A percentile compares a stretch with the other conserved stretches of the same genome.
Conservation (phyloP, 2,888 invertebrate genomes). For the Orthonevra nobilis region DNA sequence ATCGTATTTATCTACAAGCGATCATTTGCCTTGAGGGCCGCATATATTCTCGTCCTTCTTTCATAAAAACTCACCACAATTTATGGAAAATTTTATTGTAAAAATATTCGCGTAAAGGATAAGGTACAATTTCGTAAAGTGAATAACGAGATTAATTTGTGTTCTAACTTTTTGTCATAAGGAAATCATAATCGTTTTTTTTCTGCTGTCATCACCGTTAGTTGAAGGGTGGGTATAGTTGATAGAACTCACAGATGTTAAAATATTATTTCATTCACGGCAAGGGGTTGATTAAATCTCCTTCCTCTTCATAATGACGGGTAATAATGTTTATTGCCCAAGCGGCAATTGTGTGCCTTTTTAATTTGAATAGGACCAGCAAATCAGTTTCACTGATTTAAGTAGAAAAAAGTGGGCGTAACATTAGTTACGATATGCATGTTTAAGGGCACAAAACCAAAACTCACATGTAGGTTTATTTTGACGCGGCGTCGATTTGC, state of each 20-base stretch:
- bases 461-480: too few species aligned
- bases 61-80: conserved; percentile 5
- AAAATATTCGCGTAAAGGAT: conserved; percentile 23
- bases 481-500: conserved; percentile 7
- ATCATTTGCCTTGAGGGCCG: not conserved
- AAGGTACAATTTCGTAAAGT: conserved; percentile 58
- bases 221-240: not conserved
- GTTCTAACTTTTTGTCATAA: conserved; percentile 35
- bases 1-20: too few species aligned
- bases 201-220: too few species aligned
- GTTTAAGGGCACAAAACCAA: too few species aligned
- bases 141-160: conserved; percentile 24
- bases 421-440: too few species aligned
- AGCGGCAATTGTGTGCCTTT: not conserved
- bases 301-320: not conserved
- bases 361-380: not conserved
- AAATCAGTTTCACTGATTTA: conserved; percentile 4
- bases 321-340: conserved; percentile 19
- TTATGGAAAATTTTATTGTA: conserved; percentile 23
- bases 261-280: not conserved
- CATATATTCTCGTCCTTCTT: not conserved
- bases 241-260: conserved; percentile 26
- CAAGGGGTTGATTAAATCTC: conserved; percentile 19
- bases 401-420: conserved; percentile 4
- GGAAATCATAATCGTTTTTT: too few species aligned